A percentile compares a stretch with the other conserved stretches of the same genome.
Evolutionary conservation across 30 jellyfish, hydroid and myxozoan genomes (phyloP).

Genomic region (Sanderia malayensis): DNA sequence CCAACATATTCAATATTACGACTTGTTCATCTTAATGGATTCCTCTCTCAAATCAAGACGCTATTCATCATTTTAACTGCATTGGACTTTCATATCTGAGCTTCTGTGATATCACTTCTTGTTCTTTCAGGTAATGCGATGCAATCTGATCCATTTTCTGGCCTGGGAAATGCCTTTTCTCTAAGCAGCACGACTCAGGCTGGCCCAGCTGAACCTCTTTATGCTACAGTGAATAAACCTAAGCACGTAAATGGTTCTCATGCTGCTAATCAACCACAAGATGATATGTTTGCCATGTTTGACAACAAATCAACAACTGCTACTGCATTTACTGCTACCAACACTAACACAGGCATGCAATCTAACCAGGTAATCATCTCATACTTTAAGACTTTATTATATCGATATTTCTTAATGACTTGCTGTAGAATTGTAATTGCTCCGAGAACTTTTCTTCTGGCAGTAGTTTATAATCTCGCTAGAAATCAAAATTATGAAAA

Average conservation of each 20-base stretch:
- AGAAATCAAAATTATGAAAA: too few species aligned
- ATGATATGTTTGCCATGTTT: conserved; percentile 50
- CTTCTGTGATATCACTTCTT: too few species aligned
- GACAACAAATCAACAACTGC: conserved; percentile 10
- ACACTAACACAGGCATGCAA: neutral
- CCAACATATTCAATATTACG: neutral
- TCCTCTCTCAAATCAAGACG: too few species aligned
- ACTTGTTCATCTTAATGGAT: neutral
- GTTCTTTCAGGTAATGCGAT: neutral
- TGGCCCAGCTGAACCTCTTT: conserved; percentile 58
- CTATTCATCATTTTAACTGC: too few species aligned
- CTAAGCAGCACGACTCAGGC: conserved; percentile 14
- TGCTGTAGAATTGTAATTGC: too few species aligned
- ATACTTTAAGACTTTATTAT: too few species aligned
- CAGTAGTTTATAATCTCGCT: too few species aligned
- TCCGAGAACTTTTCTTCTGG: too few species aligned
- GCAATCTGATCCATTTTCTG: conserved; percentile 35
- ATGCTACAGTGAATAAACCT: conserved; percentile 60
- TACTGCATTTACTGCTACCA: neutral
- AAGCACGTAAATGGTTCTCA: conserved; percentile 1
- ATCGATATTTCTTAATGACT: too few species aligned
- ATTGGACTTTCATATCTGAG: too few species aligned
- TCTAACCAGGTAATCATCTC: conserved; percentile 2
- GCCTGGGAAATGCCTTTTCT: conserved; percentile 43
- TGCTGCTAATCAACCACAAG: conserved; percentile 6